phyloP scores from a whole-genome alignment of 2,113 vertebrate genomes.

The Stictonetta naevosa region DNA sequence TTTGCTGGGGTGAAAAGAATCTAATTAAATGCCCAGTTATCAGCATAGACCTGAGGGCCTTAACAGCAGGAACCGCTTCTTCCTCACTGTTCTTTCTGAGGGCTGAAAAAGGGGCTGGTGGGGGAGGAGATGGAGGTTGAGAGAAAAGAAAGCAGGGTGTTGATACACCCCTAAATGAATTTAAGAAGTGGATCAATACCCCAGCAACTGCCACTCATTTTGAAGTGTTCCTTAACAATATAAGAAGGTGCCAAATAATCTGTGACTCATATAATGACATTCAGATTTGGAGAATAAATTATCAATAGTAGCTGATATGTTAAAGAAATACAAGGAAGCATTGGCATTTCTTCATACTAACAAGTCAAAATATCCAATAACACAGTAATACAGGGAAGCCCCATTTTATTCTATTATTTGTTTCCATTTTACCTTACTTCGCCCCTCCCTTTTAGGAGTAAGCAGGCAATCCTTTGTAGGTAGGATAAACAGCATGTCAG shows the following conservation, averaged over 20 bases:
- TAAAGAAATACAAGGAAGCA: background rate
- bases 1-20: constrained; percentile 61
- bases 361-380: background rate
- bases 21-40: constrained; percentile 70
- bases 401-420: background rate
- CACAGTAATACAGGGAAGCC: background rate
- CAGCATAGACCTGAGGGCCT: constrained; percentile 11
- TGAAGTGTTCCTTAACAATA: background rate
- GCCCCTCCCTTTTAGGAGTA: background rate
- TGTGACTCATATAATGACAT: background rate
- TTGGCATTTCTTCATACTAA: background rate
- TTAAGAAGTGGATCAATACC: background rate
- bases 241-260: background rate
- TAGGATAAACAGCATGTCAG: constrained; percentile 44
- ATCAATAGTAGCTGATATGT: background rate
- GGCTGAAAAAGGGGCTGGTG: background rate
- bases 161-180: background rate
- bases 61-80: background rate
- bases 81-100: background rate
- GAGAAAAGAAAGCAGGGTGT: background rate
- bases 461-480: constrained; percentile 38
- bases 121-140: background rate
- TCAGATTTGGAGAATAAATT: constrained; percentile 8
- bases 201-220: background rate
- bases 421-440: background rate